A percentile compares a stretch with the other conserved stretches of the same genome.
Evolutionary conservation across 1,140 invertebrate species (phyloP).

Genomic region (Sarcophaga peregrina): DNA sequence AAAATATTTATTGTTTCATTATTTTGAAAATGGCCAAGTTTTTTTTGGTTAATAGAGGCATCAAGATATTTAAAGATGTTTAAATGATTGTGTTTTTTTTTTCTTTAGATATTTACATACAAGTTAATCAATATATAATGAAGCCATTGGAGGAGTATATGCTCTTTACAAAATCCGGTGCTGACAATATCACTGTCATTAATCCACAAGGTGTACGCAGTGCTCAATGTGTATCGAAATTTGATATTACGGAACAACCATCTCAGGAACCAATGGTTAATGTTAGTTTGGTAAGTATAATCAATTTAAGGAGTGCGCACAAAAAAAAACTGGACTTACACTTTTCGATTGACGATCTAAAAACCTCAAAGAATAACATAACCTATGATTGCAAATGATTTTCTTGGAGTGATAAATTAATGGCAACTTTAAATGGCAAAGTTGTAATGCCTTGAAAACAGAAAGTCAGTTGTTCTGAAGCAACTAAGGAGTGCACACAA

Average conservation of each 20-base stretch:
- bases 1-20: not conserved
- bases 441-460: too few species aligned
- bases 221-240: conserved; percentile 82
- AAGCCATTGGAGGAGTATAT: conserved; percentile 89
- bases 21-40: too few species aligned
- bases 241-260: conserved; percentile 74
- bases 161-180: conserved; percentile 83
- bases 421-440: too few species aligned
- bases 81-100: not conserved
- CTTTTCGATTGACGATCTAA: too few species aligned
- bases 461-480: too few species aligned
- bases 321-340: too few species aligned
- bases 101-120: conserved; percentile 79
- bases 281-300: conserved; percentile 74
- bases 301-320: too few species aligned
- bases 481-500: too few species aligned
- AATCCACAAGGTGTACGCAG: conserved; percentile 85
- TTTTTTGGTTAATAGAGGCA: too few species aligned
- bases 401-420: too few species aligned
- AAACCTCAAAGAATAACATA: too few species aligned
- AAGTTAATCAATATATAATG: conserved; percentile 82
- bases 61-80: not conserved
- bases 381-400: too few species aligned
- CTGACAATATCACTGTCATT: conserved; percentile 83
- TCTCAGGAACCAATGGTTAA: conserved; percentile 74